A percentile compares a stretch with the other conserved stretches of the same genome.
These are phyloP conservation scores for Cantharis nigra DNA, from an alignment of 2,888 invertebrate species.

Conservation along the genomic window DNA sequence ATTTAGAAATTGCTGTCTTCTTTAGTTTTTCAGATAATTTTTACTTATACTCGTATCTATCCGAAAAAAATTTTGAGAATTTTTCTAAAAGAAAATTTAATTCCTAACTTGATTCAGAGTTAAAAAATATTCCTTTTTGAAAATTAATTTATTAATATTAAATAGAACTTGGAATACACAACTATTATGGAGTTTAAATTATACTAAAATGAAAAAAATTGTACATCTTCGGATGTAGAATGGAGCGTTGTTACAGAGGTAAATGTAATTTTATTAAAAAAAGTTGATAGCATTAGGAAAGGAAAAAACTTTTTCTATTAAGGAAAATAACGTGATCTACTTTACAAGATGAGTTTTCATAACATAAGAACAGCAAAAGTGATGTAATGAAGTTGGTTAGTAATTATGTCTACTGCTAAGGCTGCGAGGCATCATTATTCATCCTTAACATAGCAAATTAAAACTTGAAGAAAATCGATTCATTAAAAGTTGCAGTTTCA, in stretches of 20 bases:
- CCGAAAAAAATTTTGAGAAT: no score
- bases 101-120: no score
- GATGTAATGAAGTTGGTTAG: constrained; percentile 8
- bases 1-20: no score
- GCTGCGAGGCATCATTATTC: constrained; percentile 6
- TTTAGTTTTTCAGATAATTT: no score
- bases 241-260: background rate
- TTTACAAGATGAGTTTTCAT: background rate
- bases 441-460: constrained; percentile 8
- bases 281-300: background rate
- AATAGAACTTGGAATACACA: no score
- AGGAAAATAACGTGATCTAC: background rate
- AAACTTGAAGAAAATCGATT: background rate
- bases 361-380: constrained; percentile 2
- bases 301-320: background rate
- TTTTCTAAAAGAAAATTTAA: no score
- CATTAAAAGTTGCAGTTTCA: background rate
- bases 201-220: background rate
- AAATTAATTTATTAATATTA: no score
- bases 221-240: background rate
- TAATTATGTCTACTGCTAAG: constrained; percentile 7
- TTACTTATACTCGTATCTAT: no score
- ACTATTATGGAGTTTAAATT: no score
- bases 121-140: no score
- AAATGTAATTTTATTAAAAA: background rate